Conservation (phyloP, 2,888 invertebrate genomes). For the Neelides folsomi region DNA sequence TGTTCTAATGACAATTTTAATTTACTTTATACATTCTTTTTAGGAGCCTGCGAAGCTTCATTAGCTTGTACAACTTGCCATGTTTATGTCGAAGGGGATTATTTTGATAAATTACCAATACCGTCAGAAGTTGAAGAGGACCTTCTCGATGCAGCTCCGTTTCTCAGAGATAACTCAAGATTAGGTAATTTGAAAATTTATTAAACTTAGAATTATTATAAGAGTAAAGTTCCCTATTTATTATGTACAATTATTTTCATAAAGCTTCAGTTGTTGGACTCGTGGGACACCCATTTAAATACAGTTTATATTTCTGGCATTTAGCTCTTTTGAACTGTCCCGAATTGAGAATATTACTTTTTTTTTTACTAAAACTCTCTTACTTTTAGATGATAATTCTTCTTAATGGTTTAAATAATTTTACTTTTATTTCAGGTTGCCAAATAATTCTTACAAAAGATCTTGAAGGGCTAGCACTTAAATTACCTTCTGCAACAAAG, state of each 20-base stretch:
- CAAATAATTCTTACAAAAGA: conserved; percentile 80
- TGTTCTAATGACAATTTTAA: background rate
- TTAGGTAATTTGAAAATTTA: conserved; percentile 15
- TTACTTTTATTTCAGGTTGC: conserved; percentile 49
- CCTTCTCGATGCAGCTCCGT: conserved; percentile 89
- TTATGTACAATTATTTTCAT: background rate
- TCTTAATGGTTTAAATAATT: background rate
- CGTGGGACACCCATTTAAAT: background rate
- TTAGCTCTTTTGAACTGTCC: background rate
- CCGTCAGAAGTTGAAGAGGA: conserved; percentile 93
- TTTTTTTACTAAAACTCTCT: background rate
- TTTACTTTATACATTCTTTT: conserved; percentile 13
- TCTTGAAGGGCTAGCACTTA: conserved; percentile 68
- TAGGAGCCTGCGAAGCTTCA: conserved; percentile 95
- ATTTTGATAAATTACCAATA: conserved; percentile 56
- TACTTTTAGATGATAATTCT: background rate
- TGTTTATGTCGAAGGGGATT: conserved; percentile 71
- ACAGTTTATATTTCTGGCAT: background rate
- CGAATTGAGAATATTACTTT: background rate
- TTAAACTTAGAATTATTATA: conserved; percentile 7
- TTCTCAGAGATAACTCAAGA: conserved; percentile 79
- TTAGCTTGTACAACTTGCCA: conserved; percentile 97
- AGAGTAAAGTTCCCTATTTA: background rate
- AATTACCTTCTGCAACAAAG: conserved; percentile 72
- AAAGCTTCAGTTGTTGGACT: background rate